These are phyloP conservation scores for Byasa hedistus DNA, from an alignment of 2,888 invertebrate species.

Conservation along the genomic window DNA sequence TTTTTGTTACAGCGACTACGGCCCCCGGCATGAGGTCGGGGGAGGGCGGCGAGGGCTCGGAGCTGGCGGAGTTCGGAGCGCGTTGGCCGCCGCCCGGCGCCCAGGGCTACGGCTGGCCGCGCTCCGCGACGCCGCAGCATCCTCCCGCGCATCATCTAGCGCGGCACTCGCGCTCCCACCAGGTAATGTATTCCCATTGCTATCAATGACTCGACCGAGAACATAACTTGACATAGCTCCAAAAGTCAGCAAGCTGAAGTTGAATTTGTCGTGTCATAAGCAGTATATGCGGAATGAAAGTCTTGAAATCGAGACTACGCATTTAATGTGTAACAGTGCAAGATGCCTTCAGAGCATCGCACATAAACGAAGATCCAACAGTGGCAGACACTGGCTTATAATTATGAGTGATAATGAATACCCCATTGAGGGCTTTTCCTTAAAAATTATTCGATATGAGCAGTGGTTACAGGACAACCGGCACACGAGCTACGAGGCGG, in stretches of 20 bases:
- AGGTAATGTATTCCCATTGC: constrained; percentile 45
- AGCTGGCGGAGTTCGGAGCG: constrained; percentile 77
- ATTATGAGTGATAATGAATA: background rate
- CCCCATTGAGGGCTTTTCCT: constrained; percentile 2
- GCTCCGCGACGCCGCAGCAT: constrained; percentile 77
- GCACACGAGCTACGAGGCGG: constrained; percentile 75
- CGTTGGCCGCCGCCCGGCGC: constrained; percentile 80
- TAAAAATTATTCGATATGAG: constrained; percentile 41
- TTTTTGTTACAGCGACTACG: constrained; percentile 51
- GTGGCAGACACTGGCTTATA: background rate
- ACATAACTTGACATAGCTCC: too few species aligned
- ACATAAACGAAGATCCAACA: background rate
- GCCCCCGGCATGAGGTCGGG: constrained; percentile 81
- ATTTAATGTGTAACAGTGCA: too few species aligned
- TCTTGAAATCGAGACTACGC: too few species aligned
- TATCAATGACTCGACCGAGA: background rate
- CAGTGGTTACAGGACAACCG: constrained; percentile 74
- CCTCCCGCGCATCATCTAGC: constrained; percentile 76
- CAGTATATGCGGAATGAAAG: too few species aligned
- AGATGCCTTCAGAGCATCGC: too few species aligned
- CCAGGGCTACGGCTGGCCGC: constrained; percentile 78
- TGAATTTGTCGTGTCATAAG: too few species aligned
- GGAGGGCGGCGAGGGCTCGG: constrained; percentile 79
- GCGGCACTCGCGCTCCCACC: constrained; percentile 75
- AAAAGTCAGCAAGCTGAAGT: too few species aligned